A percentile compares a stretch with the other conserved stretches of the same genome.
phyloP scores from a whole-genome alignment of 2,797 vertebrate genomes.

The Hoplostethus mediterraneus region DNA sequence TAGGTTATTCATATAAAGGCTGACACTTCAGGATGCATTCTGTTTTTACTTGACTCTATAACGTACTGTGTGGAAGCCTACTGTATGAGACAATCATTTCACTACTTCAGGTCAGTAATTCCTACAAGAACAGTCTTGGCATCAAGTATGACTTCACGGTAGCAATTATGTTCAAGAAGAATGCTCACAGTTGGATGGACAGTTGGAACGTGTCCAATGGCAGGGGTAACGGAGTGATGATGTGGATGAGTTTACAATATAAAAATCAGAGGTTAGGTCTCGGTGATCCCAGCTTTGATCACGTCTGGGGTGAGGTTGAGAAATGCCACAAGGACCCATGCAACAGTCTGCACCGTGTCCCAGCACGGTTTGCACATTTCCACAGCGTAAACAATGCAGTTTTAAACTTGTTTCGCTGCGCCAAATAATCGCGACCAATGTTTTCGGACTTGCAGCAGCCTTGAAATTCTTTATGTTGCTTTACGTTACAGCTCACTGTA shows the following conservation, averaged over 20 bases:
- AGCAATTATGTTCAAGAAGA: constrained; percentile 14
- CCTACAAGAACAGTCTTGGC: constrained; percentile 13
- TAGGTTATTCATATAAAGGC: constrained; percentile 34
- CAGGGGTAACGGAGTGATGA: constrained; percentile 26
- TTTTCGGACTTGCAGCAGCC: constrained; percentile 35
- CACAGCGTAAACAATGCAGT: constrained; percentile 12
- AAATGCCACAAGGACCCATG: constrained; percentile 50
- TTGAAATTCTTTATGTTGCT: constrained; percentile 40
- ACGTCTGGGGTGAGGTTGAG: constrained; percentile 15
- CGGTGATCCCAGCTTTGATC: constrained; percentile 33
- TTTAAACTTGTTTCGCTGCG: constrained; percentile 24
- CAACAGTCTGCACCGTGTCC: constrained; percentile 48
- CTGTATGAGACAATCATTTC: neutral
- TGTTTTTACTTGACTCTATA: neutral
- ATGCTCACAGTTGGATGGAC: constrained; percentile 50
- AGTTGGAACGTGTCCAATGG: constrained; percentile 29
- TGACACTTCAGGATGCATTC: constrained; percentile 20
- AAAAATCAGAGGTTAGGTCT: constrained; percentile 8
- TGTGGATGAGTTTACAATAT: neutral
- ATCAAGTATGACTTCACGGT: constrained; percentile 18
- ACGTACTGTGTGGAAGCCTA: neutral
- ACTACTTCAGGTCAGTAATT: constrained; percentile 1
- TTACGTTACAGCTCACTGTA: constrained; percentile 56
- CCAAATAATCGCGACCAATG: constrained; percentile 24
- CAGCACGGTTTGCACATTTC: constrained; percentile 56